phyloP scores from a whole-genome alignment of 2,113 vertebrate genomes.

The Murina feae region DNA sequence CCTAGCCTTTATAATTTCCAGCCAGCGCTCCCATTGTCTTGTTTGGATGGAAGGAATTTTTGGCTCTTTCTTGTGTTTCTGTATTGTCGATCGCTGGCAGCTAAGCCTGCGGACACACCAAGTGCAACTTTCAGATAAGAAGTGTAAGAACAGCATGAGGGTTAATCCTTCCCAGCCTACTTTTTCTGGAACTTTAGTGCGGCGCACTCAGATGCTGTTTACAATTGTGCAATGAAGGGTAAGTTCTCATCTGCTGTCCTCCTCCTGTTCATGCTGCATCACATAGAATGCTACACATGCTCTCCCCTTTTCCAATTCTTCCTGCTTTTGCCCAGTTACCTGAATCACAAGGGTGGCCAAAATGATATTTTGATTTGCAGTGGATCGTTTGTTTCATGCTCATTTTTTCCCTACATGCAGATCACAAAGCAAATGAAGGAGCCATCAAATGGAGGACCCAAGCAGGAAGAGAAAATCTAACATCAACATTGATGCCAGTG shows the following conservation, averaged over 20 bases:
- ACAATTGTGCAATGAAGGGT: background rate
- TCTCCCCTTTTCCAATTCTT: background rate
- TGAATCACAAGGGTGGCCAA: background rate
- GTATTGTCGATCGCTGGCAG: background rate
- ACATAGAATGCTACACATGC: background rate
- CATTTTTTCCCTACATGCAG: background rate
- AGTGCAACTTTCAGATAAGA: background rate
- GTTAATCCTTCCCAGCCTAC: background rate
- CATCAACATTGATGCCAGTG: background rate
- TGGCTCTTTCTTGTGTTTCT: background rate
- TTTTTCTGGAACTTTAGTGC: background rate
- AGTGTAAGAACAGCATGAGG: background rate
- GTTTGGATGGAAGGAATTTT: background rate
- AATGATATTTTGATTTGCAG: background rate
- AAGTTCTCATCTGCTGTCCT: background rate
- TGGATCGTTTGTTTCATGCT: background rate
- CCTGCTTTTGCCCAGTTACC: background rate
- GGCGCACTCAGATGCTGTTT: background rate
- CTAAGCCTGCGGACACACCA: background rate
- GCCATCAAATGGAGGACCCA: background rate
- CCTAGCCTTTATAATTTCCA: background rate
- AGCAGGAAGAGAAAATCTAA: background rate
- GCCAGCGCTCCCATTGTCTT: background rate
- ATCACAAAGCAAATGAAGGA: background rate
- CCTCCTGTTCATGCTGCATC: background rate